These are phyloP conservation scores for Eupithecia vulgata DNA, from an alignment of 2,888 invertebrate species.

Conservation along the genomic window DNA sequence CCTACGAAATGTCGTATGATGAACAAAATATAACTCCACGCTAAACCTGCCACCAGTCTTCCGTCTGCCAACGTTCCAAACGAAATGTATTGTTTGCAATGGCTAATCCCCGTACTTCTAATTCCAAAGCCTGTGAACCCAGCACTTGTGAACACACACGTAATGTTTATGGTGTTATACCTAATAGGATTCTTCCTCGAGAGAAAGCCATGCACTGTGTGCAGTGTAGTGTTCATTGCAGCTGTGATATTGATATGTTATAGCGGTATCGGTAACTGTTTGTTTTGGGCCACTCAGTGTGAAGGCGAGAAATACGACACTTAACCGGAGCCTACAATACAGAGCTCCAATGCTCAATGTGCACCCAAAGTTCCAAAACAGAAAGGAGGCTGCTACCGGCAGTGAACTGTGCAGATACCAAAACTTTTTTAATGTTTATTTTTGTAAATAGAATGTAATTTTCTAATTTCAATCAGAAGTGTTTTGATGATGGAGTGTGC, in stretches of 20 bases:
- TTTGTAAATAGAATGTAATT: constrained; percentile 69
- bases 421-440: constrained; percentile 58
- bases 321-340: constrained; percentile 57
- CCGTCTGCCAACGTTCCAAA: constrained; percentile 43
- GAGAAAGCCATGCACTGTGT: constrained; percentile 97
- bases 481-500: constrained; percentile 50
- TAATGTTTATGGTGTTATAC: constrained; percentile 98
- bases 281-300: constrained; percentile 94
- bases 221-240: constrained; percentile 96
- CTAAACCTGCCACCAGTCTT: constrained; percentile 33
- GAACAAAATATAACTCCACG: constrained; percentile 51
- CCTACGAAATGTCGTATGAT: constrained; percentile 66
- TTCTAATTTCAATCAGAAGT: constrained; percentile 48
- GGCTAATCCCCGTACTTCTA: constrained; percentile 97
- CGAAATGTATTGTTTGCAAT: constrained; percentile 97
- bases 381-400: constrained; percentile 20
- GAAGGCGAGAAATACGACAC: constrained; percentile 86
- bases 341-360: constrained; percentile 69
- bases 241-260: constrained; percentile 98
- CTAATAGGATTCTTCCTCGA: constrained; percentile 98
- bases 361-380: constrained; percentile 60
- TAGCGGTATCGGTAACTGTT: constrained; percentile 97
- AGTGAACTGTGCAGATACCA: constrained; percentile 39
- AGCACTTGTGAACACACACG: constrained; percentile 96
- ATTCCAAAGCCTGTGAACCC: constrained; percentile 99